Evolutionary conservation across 2,113 vertebrate genomes (phyloP).

Genomic region (Aptenodytes forsteri): DNA sequence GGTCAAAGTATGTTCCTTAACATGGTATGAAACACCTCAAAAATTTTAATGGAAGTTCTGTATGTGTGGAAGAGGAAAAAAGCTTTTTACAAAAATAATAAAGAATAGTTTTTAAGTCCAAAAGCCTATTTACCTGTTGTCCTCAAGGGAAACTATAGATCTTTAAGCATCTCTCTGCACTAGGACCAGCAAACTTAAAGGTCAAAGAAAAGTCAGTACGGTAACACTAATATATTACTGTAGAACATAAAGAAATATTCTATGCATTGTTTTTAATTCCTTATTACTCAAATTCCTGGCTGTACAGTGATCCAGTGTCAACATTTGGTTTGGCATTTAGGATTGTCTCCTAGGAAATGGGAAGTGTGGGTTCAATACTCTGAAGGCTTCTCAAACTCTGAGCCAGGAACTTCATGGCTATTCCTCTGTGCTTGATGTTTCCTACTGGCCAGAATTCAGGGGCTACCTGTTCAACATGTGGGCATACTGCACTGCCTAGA

Average conservation of each 20-base stretch:
- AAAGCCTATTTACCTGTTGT: neutral
- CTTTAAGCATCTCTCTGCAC: neutral
- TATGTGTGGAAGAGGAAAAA: neutral
- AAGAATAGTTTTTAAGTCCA: neutral
- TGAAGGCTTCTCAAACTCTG: neutral
- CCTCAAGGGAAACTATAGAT: neutral
- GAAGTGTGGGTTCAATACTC: neutral
- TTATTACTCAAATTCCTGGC: slow-evolving; percentile 18
- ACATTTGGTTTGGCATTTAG: slow-evolving; percentile 18
- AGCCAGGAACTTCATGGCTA: neutral
- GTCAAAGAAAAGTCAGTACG: slow-evolving; percentile 5
- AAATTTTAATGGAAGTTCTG: neutral
- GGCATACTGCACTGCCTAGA: neutral
- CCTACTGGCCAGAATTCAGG: neutral
- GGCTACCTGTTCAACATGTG: neutral
- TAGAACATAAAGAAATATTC: neutral
- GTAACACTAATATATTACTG: neutral
- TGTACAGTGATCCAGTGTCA: slow-evolving; percentile 12
- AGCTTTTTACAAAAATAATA: neutral
- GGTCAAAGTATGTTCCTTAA: neutral
- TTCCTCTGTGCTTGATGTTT: neutral
- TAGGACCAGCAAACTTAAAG: neutral
- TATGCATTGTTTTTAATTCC: slow-evolving; percentile 1
- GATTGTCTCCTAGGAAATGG: slow-evolving; percentile 14
- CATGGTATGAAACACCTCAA: neutral